Evolutionary conservation across 2,113 vertebrate species (phyloP), one percentile per base, ranked within the genome.

Genomic region (Urocitellus parryii): DNA sequence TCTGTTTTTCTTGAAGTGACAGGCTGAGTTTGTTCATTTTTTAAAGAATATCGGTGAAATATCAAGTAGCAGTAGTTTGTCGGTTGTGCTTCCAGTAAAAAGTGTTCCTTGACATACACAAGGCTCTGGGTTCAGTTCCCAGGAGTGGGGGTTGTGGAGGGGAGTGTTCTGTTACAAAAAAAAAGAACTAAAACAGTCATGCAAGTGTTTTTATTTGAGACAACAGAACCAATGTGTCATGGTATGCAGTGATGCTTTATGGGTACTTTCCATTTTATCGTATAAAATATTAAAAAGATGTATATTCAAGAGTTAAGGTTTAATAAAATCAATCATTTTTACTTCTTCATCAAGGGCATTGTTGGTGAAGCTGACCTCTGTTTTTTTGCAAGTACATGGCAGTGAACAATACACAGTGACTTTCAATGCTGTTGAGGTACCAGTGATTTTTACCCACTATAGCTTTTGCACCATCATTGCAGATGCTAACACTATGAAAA

Each of bases 41-140:
- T 96, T 96, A 51, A 77, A 29, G 25, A 68, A 1, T 80, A 37
- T 84, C 27, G 85, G 9, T 97, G 94, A 95, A 90, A 82, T 91
- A 91, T 68, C 94, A 63, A 82, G 74, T 78, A 95, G 56, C 51
- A 42, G 24, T 80, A 80, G 53, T 70, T 94, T 90, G 68, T 89
- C 48, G 76, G 29, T 68, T 84, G 34, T 45, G 53, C 68, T 94
- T 80, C n/a, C 39, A 84, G 22, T 88, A 91, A 86, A 92, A 91
- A 84, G 37, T 58, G 56, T 58, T 58, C 18, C 18, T 18, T 58
- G 56, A 58, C 18, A 58, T 20, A 58, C 56, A 20, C 16, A 56
- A 56, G 53, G 53, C 53, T 16, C 53, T 56, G 53, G 5, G 56
- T 58, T 58, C 18, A 58, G 2, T 58, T 58, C 56, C 56, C 56